Base-by-base conservation (phyloP, 1,140 invertebrate species). In the Thaumatotibia leucotreta region DNA sequence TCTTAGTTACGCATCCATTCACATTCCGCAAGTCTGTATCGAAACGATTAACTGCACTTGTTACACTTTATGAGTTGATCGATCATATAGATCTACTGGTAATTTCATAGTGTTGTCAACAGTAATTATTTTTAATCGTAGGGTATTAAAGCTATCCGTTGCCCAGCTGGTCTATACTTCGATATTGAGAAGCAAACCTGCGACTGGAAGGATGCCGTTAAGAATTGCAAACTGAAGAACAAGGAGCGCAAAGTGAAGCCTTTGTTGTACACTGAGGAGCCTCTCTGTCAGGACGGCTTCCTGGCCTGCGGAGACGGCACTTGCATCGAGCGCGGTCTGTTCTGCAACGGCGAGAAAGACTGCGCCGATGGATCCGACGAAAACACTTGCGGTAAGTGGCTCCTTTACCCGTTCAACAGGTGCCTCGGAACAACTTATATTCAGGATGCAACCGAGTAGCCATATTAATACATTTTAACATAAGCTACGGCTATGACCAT, bases 151-250 rank as follows among this genome's bases (percentile, higher is more conserved):
- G 97, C 97, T 17, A 96, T 98, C 77, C 94, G 97, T 83, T 98
- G 97, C 86, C 97, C 97, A 14, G 96, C 97, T 61, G 97, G 97
- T 89, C 91, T 98, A 66, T 97, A 95, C 83, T 98, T 98, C 91
- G 97, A 98, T 84, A 98, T 98, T 76, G 97, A 98, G 80, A 98
- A 98, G 87, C 97, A 98, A 90, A 98, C 97, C 2, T 98, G 97
- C 83, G 97, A 98, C 83, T 98, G 97, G 97, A 98, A 98, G 85
- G 96, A 95, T 69, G 94, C 97, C 1, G 97, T 98, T 0, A 97
- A 97, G 85, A 98, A 98, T 86, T 98, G 97, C 91, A 97, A 97
- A 79, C 89, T 96, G 78, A 98, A 97, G 92, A 97, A 95, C 88
- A 97, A 97, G 85, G 97, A 97, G 81, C 94, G 96, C 67, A 97